Evolutionary conservation across 2,113 vertebrate genomes (phyloP).

Genomic region (Pseudolaguvia tuberculata): DNA sequence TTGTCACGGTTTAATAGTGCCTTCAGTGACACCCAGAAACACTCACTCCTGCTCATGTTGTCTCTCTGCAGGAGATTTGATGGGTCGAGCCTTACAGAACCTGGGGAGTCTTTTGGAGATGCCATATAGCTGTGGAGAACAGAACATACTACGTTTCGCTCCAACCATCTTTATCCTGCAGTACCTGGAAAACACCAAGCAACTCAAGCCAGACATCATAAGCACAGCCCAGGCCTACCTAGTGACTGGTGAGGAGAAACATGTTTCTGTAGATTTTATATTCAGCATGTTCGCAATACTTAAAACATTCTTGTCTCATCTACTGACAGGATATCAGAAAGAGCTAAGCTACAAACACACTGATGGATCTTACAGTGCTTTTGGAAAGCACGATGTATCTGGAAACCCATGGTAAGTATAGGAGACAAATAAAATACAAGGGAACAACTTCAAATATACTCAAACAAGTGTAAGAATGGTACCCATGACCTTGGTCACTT

Average conservation of each 20-base stretch:
- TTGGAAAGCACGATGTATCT: slow-evolving; percentile 56
- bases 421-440: neutral
- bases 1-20: too few relatives aligned
- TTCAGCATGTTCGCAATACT: neutral
- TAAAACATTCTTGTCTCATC: neutral
- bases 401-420: slow-evolving; percentile 82
- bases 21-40: neutral
- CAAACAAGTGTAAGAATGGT: too few relatives aligned
- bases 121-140: neutral
- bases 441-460: too few relatives aligned
- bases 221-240: neutral
- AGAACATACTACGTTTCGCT: neutral
- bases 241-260: neutral
- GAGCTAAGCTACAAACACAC: neutral
- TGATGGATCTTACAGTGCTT: slow-evolving; percentile 10
- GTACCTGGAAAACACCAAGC: slow-evolving; percentile 12
- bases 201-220: neutral
- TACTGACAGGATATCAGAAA: neutral
- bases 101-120: neutral
- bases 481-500: too few relatives aligned
- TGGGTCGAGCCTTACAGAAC: slow-evolving; percentile 11
- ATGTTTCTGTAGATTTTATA: neutral
- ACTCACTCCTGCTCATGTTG: neutral
- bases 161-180: neutral
- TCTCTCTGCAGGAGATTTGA: slow-evolving; percentile 5